Evolutionary conservation across 2,797 vertebrate species (phyloP).

Genomic region (Sebastiscus tertius): DNA sequence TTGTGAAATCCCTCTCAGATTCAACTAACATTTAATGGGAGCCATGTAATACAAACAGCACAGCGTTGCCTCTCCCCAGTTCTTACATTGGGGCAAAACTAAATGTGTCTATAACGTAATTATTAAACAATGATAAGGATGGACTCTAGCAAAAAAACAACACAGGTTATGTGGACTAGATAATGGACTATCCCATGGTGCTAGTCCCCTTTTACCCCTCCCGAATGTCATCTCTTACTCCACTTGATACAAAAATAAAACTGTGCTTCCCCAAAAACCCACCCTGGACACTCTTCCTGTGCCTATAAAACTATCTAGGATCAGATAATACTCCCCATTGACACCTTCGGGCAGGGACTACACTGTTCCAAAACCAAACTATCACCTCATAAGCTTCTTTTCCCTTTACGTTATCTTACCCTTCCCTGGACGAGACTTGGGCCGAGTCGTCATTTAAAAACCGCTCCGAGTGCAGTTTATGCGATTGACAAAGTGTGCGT

Average conservation of each 20-base stretch:
- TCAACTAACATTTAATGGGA: conserved; percentile 50
- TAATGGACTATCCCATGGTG: conserved; percentile 32
- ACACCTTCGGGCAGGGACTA: background rate
- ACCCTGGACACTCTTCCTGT: conserved; percentile 47
- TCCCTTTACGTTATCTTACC: conserved; percentile 74
- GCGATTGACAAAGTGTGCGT: conserved; percentile 12
- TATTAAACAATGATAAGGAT: conserved; percentile 48
- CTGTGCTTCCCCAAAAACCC: conserved; percentile 56
- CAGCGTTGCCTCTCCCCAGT: conserved; percentile 6
- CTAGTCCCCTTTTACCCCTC: conserved; percentile 29
- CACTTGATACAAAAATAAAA: conserved; percentile 78
- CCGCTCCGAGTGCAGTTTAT: conserved; percentile 30
- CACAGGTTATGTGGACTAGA: conserved; percentile 61
- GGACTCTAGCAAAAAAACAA: conserved; percentile 55
- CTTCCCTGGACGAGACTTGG: conserved; percentile 21
- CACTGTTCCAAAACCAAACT: background rate
- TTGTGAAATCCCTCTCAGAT: conserved; percentile 61
- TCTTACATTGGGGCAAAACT: conserved; percentile 42
- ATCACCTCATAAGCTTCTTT: conserved; percentile 9
- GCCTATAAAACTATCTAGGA: conserved; percentile 53
- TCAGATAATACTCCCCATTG: conserved; percentile 20
- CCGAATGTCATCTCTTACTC: conserved; percentile 33
- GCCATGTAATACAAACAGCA: conserved; percentile 30
- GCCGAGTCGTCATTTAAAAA: conserved; percentile 28
- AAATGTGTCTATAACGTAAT: conserved; percentile 29